Percentiles rank a stretch among this genome's conserved stretches.
Evolutionary conservation across 1,140 invertebrate species (phyloP).

Genomic region (Bombus impatiens): DNA sequence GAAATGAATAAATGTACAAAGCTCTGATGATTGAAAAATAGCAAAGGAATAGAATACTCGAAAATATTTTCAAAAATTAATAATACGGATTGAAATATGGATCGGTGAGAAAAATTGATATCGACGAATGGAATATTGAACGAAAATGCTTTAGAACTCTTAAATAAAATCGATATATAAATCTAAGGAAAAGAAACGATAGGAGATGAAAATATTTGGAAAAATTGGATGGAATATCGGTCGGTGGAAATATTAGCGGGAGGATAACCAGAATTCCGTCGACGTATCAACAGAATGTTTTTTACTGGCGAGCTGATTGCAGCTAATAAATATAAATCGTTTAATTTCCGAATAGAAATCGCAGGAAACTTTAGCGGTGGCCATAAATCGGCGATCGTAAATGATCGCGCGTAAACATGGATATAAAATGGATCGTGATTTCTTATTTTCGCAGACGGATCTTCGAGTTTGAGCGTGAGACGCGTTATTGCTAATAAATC

Average conservation of each 20-base stretch:
- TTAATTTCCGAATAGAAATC: conserved; percentile 22
- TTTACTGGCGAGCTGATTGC: neutral
- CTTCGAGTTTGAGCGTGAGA: neutral
- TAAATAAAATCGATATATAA: neutral
- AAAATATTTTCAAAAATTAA: no score
- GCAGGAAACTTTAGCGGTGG: neutral
- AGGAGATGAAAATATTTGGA: neutral
- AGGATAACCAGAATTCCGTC: neutral
- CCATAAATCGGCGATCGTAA: conserved; percentile 23
- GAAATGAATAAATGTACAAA: neutral
- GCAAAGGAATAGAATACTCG: no score
- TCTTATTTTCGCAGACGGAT: no score
- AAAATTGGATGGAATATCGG: neutral
- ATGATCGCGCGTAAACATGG: conserved; percentile 7
- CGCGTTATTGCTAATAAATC: neutral
- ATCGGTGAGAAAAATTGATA: neutral
- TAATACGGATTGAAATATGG: neutral
- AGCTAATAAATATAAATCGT: conserved; percentile 15
- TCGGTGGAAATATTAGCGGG: neutral
- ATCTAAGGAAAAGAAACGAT: no score
- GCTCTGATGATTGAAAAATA: neutral
- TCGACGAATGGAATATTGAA: neutral
- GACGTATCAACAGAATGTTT: neutral
- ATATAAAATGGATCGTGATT: neutral
- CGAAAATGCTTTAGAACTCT: neutral